These are phyloP conservation scores for Adelosebastes latens DNA, from an alignment of 2,797 vertebrate genomes.

Conservation along the genomic window DNA sequence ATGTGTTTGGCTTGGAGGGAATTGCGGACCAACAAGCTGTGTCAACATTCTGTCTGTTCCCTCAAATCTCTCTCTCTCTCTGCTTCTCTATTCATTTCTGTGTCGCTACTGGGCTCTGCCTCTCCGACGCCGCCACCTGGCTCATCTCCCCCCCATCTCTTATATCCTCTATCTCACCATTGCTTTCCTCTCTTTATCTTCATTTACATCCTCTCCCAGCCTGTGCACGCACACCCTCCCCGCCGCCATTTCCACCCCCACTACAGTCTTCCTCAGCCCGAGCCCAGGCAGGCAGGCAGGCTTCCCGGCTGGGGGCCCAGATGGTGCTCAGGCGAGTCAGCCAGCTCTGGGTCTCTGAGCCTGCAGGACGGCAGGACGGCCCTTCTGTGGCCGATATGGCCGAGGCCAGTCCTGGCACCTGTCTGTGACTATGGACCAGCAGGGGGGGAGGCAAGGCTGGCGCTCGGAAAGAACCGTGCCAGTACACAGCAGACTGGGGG, in stretches of 20 bases:
- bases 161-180: constrained; percentile 4
- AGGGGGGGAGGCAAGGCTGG: constrained; percentile 71
- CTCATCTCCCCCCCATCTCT: constrained; percentile 24
- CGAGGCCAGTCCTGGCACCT: constrained; percentile 78
- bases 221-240: constrained; percentile 33
- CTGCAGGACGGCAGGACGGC: constrained; percentile 79
- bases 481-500: constrained; percentile 71
- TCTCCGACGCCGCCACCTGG: constrained; percentile 41
- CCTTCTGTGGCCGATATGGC: constrained; percentile 86
- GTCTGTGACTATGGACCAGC: constrained; percentile 77
- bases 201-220: constrained; percentile 47
- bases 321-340: constrained; percentile 77
- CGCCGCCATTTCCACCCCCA: constrained; percentile 29
- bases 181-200: constrained; percentile 17
- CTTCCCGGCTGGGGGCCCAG: constrained; percentile 79
- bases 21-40: constrained; percentile 73
- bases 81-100: constrained; percentile 29
- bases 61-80: constrained; percentile 36
- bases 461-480: constrained; percentile 65
- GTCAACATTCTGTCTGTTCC: constrained; percentile 74
- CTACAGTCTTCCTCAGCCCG: constrained; percentile 42
- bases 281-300: constrained; percentile 69
- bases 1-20: constrained; percentile 74
- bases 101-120: constrained; percentile 19
- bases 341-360: constrained; percentile 76